phyloP scores from a whole-genome alignment of 1,140 invertebrate genomes.

The Callitettix versicolor region DNA sequence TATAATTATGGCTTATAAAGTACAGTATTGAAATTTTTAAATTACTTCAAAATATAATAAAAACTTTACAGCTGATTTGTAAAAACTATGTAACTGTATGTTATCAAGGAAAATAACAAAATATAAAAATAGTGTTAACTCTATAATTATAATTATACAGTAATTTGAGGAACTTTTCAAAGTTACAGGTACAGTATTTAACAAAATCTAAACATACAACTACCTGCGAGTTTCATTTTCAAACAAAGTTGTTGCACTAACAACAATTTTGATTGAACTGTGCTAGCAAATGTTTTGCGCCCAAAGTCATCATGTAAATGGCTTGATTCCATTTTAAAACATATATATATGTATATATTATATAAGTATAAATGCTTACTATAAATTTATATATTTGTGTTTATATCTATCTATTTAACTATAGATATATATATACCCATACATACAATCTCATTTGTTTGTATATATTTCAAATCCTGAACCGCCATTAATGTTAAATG shows the following conservation, averaged over 20 bases:
- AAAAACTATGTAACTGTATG: conserved; percentile 1
- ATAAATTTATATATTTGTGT: too few relatives aligned
- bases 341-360: too few relatives aligned
- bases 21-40: too few relatives aligned
- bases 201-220: conserved; percentile 8
- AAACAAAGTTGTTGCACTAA: too few relatives aligned
- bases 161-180: conserved; percentile 7
- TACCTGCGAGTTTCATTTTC: background rate
- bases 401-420: too few relatives aligned
- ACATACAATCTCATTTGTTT: too few relatives aligned
- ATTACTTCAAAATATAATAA: too few relatives aligned
- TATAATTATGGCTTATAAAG: too few relatives aligned
- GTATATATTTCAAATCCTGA: too few relatives aligned
- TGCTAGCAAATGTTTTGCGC: conserved; percentile 6
- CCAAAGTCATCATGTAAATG: background rate
- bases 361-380: too few relatives aligned
- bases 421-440: too few relatives aligned
- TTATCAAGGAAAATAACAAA: conserved; percentile 9
- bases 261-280: background rate
- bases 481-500: too few relatives aligned
- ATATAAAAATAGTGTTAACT: conserved; percentile 10
- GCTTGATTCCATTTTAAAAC: conserved; percentile 4
- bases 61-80: conserved; percentile 4
- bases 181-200: conserved; percentile 10
- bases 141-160: conserved; percentile 9